Base-by-base conservation (phyloP, 2,113 vertebrate species). In the Rhea pennata region DNA sequence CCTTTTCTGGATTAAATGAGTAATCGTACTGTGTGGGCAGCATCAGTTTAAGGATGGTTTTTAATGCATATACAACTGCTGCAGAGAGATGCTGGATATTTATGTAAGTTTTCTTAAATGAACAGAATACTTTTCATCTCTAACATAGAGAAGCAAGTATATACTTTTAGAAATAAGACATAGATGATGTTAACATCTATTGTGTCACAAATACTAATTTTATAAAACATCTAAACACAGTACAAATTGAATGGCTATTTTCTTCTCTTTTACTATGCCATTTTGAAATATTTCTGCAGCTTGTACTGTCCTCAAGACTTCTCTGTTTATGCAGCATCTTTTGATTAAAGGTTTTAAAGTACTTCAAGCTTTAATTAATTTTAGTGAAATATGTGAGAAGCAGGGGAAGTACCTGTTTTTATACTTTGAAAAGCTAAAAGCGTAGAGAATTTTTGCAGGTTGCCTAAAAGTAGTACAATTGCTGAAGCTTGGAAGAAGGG, bases 1-100 rank as follows among this genome's bases (percentile, higher is more conserved):
- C 71, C 46, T 67, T 84, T 87, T 92, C 69, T 93, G 48, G 42
- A 88, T 96, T 78, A 88, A 95, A 66, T 92, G 83, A 92, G 61
- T 94, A 95, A 90, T 88, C 27, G 12, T 81, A 75, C 33, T 64
- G 65, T 94, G 95, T 96, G 76, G 95, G 95, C 65, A 93, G 88
- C 79, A 88, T 86, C 12, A 20, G 66, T 90, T 92, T 86, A 61
- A 87, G 65, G 42, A 69, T 84, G 76, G 73, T 40, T 92, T 96
- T 94, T 93, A 77, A 92, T 94, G 77, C 72, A 56, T 69, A 88
- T 88, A 69, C 73, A 56, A 65, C 62, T 92, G 51, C 92, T 94
- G 61, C 51, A 81, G 73, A 78, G 51, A 80, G 56, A 65, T 84
- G 36, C 51, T 88, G 72, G 77, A 9, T 96, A 95, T 95, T 90